These are phyloP conservation scores for Reinhardtius hippoglossoides DNA, from an alignment of 2,113 vertebrate genomes.

Conservation along the genomic window DNA sequence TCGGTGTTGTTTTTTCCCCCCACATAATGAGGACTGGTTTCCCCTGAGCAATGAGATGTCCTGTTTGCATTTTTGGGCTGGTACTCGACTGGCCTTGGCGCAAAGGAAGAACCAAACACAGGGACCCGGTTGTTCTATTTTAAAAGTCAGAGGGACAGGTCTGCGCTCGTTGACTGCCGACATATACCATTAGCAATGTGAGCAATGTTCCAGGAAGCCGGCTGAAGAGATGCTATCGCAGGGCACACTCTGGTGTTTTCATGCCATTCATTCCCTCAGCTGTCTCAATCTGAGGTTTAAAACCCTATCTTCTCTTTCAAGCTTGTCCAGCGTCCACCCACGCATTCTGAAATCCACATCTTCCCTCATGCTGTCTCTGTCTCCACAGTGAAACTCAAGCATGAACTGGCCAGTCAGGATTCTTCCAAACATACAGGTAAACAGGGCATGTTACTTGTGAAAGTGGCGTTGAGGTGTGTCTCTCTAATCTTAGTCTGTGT, in stretches of 20 bases:
- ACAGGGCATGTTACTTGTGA: constrained; percentile 28
- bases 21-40: constrained; percentile 68
- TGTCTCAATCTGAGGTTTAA: constrained; percentile 53
- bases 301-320: constrained; percentile 59
- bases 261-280: constrained; percentile 56
- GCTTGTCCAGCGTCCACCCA: constrained; percentile 50
- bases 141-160: constrained; percentile 79
- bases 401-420: constrained; percentile 73
- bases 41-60: constrained; percentile 69
- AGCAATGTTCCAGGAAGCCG: constrained; percentile 81
- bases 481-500: constrained; percentile 52
- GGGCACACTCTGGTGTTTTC: constrained; percentile 57
- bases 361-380: constrained; percentile 37
- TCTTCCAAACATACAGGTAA: constrained; percentile 60
- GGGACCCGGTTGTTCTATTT: constrained; percentile 74
- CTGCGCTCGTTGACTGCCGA: constrained; percentile 71
- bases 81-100: constrained; percentile 39
- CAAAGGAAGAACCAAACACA: constrained; percentile 65
- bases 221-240: constrained; percentile 80
- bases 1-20: constrained; percentile 23
- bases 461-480: constrained; percentile 58
- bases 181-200: constrained; percentile 81
- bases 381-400: constrained; percentile 55
- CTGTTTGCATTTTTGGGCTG: constrained; percentile 77
- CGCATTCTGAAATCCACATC: constrained; percentile 37